Conservation (phyloP, 1,140 invertebrate genomes). For the Trichonephila inaurata region DNA sequence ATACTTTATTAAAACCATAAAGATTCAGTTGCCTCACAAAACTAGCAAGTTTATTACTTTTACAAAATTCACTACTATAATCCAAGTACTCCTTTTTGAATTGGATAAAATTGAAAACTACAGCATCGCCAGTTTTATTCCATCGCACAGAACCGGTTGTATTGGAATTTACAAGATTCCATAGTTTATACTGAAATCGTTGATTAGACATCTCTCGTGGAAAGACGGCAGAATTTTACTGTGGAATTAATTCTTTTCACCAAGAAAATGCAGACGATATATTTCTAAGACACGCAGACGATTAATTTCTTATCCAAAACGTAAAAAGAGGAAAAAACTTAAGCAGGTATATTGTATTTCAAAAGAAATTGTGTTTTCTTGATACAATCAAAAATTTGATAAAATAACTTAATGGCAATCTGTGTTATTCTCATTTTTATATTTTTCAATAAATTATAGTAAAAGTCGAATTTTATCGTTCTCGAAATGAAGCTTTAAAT, state of each 20-base stretch:
- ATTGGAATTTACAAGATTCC: constrained; percentile 63
- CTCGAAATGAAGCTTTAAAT: no score
- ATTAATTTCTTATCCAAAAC: no score
- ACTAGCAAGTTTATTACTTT: constrained; percentile 80
- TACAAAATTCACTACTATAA: constrained; percentile 79
- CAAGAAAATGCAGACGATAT: not conserved
- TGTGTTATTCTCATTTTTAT: no score
- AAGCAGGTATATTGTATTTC: no score
- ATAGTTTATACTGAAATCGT: constrained; percentile 75
- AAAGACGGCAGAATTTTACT: not conserved
- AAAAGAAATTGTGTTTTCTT: no score
- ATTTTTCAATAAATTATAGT: no score
- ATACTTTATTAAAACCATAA: constrained; percentile 79
- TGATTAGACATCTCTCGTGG: not conserved
- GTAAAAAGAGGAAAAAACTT: no score
- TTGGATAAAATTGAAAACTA: constrained; percentile 68
- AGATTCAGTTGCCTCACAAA: constrained; percentile 80
- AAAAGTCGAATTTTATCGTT: no score
- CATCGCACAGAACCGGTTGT: constrained; percentile 64
- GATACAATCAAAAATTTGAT: no score
- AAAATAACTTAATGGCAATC: no score
- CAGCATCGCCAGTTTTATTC: constrained; percentile 55
- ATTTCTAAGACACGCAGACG: not conserved
- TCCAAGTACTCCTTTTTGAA: constrained; percentile 73
- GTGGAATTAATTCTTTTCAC: not conserved